Conservation (phyloP, 2,113 vertebrate genomes). For the Potamarius usumacintae region DNA sequence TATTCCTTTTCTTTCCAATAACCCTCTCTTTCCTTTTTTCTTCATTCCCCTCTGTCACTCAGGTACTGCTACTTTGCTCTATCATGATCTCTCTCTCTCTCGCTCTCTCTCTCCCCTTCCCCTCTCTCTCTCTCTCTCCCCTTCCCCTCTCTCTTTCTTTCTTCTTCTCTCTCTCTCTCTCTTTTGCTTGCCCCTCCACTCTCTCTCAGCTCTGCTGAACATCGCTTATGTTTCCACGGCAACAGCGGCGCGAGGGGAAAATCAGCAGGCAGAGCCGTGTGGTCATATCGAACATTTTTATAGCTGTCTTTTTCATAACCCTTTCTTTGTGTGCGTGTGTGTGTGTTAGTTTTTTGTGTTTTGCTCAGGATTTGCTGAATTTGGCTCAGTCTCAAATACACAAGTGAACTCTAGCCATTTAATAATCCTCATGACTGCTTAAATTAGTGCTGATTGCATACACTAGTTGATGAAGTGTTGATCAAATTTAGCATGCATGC, state of each 20-base stretch:
- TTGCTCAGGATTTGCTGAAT: neutral
- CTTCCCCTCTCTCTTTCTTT: neutral
- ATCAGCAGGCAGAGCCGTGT: slow-evolving; percentile 48
- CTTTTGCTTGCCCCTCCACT: neutral
- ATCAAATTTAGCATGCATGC: neutral
- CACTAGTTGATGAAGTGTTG: neutral
- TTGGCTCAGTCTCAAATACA: neutral
- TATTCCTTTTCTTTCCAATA: neutral
- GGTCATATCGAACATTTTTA: slow-evolving; percentile 49
- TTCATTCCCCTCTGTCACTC: slow-evolving; percentile 9
- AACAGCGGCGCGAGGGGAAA: slow-evolving; percentile 50
- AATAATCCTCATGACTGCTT: neutral
- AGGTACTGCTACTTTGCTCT: slow-evolving; percentile 13
- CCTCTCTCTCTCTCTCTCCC: neutral
- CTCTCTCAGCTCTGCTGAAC: slow-evolving; percentile 48
- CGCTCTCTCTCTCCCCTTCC: neutral
- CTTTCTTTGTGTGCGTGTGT: slow-evolving; percentile 27
- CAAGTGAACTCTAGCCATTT: neutral
- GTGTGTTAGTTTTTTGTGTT: neutral
- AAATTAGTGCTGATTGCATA: neutral
- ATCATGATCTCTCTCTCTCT: neutral
- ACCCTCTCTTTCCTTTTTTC: neutral
- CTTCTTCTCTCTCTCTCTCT: neutral
- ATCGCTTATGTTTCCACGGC: slow-evolving; percentile 59
- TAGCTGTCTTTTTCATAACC: slow-evolving; percentile 31